Percentiles rank a stretch among this genome's conserved stretches.
phyloP scores from a whole-genome alignment of 2,888 invertebrate species.

The Tipula unca region DNA sequence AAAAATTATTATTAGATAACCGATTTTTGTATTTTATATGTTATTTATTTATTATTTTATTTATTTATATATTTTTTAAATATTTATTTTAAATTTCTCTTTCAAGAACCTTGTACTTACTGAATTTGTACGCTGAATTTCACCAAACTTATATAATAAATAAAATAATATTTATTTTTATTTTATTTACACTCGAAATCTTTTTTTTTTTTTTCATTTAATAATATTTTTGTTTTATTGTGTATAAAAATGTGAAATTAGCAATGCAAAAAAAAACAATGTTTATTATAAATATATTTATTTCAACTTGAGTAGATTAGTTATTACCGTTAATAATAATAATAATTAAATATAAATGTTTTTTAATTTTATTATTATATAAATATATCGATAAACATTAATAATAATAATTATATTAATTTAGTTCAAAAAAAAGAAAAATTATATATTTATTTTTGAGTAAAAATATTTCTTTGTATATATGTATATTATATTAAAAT shows the following conservation, averaged over 20 bases:
- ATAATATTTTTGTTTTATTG: background rate
- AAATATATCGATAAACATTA: background rate
- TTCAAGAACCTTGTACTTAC: background rate
- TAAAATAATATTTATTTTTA: background rate
- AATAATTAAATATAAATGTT: background rate
- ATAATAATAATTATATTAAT: background rate
- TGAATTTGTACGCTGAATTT: background rate
- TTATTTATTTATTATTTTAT: background rate
- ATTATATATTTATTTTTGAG: background rate
- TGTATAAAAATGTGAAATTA: background rate
- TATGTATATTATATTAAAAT: background rate
- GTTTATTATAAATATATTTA: background rate
- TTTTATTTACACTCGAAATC: slow-evolving; percentile 3
- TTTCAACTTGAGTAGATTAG: background rate
- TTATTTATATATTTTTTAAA: background rate
- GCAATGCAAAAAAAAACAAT: background rate
- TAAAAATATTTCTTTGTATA: background rate
- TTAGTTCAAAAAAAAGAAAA: background rate
- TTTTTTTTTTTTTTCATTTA: background rate
- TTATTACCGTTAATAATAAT: background rate
- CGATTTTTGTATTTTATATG: background rate
- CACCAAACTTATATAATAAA: background rate
- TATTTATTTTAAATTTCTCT: background rate
- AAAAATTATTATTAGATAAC: background rate
- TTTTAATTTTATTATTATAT: background rate